Evolutionary conservation across 2,888 invertebrate genomes (phyloP).

Genomic region (Euspilapteryx auroguttella): DNA sequence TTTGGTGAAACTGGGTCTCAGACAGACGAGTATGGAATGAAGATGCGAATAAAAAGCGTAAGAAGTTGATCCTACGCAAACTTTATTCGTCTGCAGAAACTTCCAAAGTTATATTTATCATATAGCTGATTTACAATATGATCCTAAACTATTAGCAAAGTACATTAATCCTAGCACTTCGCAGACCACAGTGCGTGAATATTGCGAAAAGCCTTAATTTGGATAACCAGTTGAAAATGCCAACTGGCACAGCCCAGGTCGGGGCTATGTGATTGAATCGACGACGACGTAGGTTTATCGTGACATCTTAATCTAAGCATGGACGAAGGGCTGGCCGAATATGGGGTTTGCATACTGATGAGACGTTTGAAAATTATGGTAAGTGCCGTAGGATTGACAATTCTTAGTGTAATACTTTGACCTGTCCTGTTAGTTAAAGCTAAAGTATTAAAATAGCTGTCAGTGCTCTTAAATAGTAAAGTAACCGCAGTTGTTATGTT

Average conservation of each 20-base stretch:
- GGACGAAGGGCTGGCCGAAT: slow-evolving; percentile 15
- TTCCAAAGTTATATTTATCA: slow-evolving; percentile 1
- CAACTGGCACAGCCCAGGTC: slow-evolving; percentile 12
- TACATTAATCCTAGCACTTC: slow-evolving; percentile 6
- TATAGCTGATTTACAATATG: not conserved
- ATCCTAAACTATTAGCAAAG: not conserved
- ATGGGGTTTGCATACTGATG: slow-evolving; percentile 16
- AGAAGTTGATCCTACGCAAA: no score
- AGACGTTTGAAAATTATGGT: slow-evolving; percentile 3
- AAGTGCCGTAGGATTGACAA: no score
- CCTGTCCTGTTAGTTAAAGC: no score
- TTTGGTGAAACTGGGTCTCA: no score
- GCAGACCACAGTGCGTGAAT: slow-evolving; percentile 9
- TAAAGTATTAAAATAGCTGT: no score
- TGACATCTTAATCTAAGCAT: slow-evolving; percentile 19
- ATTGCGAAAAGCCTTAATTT: slow-evolving; percentile 22
- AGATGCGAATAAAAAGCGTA: no score
- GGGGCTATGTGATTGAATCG: slow-evolving; percentile 19
- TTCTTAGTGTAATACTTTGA: no score
- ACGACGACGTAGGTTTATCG: slow-evolving; percentile 12
- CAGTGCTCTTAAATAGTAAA: no score
- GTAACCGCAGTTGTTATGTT: no score
- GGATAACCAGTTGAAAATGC: slow-evolving; percentile 29
- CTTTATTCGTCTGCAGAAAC: slow-evolving; percentile 6
- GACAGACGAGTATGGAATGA: no score